Evolutionary conservation across 2,113 vertebrate species (phyloP).

Genomic region (Corydoras maculifer): DNA sequence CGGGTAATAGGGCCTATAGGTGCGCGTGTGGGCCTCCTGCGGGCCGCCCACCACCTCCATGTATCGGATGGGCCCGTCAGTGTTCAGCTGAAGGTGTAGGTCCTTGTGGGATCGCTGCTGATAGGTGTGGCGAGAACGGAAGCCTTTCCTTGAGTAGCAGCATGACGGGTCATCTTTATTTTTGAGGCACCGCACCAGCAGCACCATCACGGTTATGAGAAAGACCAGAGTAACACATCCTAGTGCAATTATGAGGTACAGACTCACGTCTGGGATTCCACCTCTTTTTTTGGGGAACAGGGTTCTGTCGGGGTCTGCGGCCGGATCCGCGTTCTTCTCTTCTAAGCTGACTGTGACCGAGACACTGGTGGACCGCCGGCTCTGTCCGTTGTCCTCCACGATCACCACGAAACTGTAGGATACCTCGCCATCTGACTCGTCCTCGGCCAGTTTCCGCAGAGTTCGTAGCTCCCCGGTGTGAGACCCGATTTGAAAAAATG

Average conservation of each 20-base stretch:
- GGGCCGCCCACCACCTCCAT: conserved; percentile 78
- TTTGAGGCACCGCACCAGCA: conserved; percentile 70
- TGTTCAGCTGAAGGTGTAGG: conserved; percentile 77
- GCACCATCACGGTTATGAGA: conserved; percentile 68
- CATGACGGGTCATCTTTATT: conserved; percentile 58
- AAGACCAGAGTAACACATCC: conserved; percentile 75
- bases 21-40: conserved; percentile 70
- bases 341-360: conserved; percentile 74
- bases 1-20: conserved; percentile 78
- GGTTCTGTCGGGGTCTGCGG: conserved; percentile 58
- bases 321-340: conserved; percentile 63
- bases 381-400: conserved; percentile 76
- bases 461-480: conserved; percentile 77
- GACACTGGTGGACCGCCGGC: conserved; percentile 66
- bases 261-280: conserved; percentile 66
- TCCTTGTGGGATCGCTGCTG: conserved; percentile 72
- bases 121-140: conserved; percentile 61
- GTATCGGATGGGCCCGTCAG: conserved; percentile 82
- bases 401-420: conserved; percentile 67
- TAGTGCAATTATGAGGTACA: conserved; percentile 80
- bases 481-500: conserved; percentile 71
- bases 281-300: conserved; percentile 49
- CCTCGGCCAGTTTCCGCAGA: conserved; percentile 61
- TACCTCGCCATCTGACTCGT: conserved; percentile 64
- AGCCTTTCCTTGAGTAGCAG: conserved; percentile 66